These are phyloP conservation scores for Apoda limacodes DNA, from an alignment of 2,888 invertebrate species.

Conservation along the genomic window DNA sequence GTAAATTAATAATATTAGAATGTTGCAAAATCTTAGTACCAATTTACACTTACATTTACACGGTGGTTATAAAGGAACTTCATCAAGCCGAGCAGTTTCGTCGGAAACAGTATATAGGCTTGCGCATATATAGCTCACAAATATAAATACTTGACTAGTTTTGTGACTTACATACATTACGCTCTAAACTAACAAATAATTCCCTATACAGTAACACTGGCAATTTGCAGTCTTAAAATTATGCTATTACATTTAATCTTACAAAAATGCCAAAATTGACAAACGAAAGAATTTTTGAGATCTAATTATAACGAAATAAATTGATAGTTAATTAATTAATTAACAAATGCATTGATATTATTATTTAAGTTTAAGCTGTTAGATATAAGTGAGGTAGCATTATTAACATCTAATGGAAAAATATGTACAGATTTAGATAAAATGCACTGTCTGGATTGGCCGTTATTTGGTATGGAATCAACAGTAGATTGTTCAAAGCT, in stretches of 20 bases:
- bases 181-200: conserved; percentile 38
- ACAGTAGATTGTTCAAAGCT: too few relatives aligned
- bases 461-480: conserved; percentile 47
- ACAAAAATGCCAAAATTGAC: too few relatives aligned
- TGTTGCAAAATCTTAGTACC: conserved; percentile 1
- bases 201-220: conserved; percentile 51
- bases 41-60: conserved; percentile 6
- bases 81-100: conserved; percentile 14
- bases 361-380: conserved; percentile 58
- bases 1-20: neutral
- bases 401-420: conserved; percentile 64
- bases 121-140: too few relatives aligned
- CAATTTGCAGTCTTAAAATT: conserved; percentile 53
- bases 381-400: conserved; percentile 66
- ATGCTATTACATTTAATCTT: too few relatives aligned
- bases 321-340: conserved; percentile 9
- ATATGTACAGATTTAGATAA: conserved; percentile 59
- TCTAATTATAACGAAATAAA: too few relatives aligned
- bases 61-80: conserved; percentile 26
- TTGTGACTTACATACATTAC: conserved; percentile 45
- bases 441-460: conserved; percentile 36
- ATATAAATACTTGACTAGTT: conserved; percentile 59
- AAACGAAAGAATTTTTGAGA: too few relatives aligned
- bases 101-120: too few relatives aligned
- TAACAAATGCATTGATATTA: conserved; percentile 24